Conservation (phyloP, 53 echinoderm and acorn worm species). For the Antedon mediterranea region DNA sequence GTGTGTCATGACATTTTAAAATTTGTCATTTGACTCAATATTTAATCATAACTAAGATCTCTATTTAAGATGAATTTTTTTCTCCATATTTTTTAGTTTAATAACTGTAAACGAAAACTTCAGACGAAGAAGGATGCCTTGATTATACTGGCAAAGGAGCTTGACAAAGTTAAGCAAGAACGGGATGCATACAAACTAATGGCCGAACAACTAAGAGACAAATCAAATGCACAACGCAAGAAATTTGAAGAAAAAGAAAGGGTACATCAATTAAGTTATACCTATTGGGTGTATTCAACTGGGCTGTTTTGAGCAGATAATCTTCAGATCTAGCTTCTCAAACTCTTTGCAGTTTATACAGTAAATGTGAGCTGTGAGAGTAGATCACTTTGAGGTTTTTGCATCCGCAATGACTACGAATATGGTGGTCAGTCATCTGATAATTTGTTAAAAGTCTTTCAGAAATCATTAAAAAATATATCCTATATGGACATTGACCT, state of each 20-base stretch:
- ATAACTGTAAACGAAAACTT: conserved; percentile 86
- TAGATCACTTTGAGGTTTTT: no score
- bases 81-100: conserved; percentile 37
- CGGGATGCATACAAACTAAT: conserved; percentile 88
- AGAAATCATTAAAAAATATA: no score
- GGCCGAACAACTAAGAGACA: conserved; percentile 95
- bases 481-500: no score
- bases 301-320: no score
- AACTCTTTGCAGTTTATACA: no score
- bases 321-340: not conserved
- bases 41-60: not conserved
- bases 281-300: no score
- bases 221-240: conserved; percentile 65
- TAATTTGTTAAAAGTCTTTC: no score
- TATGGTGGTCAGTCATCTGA: no score
- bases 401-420: no score
- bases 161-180: conserved; percentile 84
- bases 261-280: conserved; percentile 16
- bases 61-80: no score
- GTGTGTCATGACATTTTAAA: not conserved
- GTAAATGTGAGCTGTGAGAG: no score
- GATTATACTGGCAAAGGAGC: conserved; percentile 73
- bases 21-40: not conserved
- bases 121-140: conserved; percentile 84
- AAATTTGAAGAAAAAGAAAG: conserved; percentile 89